Percentiles rank a stretch among this genome's conserved stretches.
Conservation (phyloP, 2,888 invertebrate genomes). For the Zygogramma bicolorata region DNA sequence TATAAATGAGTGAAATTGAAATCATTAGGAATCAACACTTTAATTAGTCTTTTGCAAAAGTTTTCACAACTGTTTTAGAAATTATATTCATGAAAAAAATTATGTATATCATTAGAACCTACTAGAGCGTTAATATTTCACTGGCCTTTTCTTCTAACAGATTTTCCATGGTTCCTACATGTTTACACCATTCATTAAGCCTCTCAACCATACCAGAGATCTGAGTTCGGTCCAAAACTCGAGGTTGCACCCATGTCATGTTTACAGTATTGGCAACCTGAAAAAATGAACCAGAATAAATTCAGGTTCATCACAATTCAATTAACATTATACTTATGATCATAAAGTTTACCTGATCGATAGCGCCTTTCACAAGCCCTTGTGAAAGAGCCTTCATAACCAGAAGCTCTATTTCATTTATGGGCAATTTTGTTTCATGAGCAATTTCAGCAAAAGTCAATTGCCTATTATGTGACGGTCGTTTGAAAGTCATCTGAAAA, state of each 20-base stretch:
- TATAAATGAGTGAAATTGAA: not conserved
- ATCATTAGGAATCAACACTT: conserved; percentile 13
- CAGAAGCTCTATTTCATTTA: conserved; percentile 90
- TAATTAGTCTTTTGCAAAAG: conserved; percentile 30
- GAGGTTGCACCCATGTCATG: conserved; percentile 89
- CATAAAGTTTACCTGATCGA: conserved; percentile 83
- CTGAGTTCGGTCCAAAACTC: conserved; percentile 79
- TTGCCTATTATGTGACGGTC: conserved; percentile 88
- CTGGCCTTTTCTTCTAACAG: conserved; percentile 80
- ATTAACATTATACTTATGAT: not conserved
- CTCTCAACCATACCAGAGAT: conserved; percentile 79
- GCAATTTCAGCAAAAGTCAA: conserved; percentile 93
- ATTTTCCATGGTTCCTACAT: conserved; percentile 80
- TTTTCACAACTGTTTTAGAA: conserved; percentile 23
- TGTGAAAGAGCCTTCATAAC: conserved; percentile 98
- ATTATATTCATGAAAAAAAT: conserved; percentile 26
- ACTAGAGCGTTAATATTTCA: conserved; percentile 79
- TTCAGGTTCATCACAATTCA: too few relatives aligned
- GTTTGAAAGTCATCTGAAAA: conserved; percentile 92
- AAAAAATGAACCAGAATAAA: too few relatives aligned
- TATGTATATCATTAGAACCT: conserved; percentile 39
- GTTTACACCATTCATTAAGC: conserved; percentile 79
- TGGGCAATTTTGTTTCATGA: conserved; percentile 83
- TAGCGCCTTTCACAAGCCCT: conserved; percentile 92
- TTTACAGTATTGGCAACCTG: conserved; percentile 74